These are phyloP conservation scores for Urocynchramus pylzowi DNA, from an alignment of 2,113 vertebrate genomes.

Conservation along the genomic window DNA sequence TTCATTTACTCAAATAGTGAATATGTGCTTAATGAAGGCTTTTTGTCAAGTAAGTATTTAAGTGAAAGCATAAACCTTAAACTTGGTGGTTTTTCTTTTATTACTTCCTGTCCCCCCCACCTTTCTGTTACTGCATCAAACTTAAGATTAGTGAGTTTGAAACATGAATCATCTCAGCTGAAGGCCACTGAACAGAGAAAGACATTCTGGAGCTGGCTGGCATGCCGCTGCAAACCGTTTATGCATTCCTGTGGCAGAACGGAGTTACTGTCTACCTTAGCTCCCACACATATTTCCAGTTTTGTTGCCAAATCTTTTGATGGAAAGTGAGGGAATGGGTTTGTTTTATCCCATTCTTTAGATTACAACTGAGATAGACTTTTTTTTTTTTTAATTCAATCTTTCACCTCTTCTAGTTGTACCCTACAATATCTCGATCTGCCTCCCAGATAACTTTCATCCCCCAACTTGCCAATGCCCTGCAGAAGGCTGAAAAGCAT, in stretches of 20 bases:
- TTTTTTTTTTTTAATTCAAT: background rate
- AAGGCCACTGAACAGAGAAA: background rate
- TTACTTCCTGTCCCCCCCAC: fast-evolving
- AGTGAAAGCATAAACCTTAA: background rate
- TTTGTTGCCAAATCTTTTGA: background rate
- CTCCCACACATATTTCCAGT: background rate
- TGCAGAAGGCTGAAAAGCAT: background rate
- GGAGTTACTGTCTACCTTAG: background rate
- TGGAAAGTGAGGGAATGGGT: background rate
- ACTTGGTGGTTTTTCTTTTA: background rate
- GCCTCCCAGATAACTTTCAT: background rate
- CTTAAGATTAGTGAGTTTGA: background rate
- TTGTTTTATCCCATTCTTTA: background rate
- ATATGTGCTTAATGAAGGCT: background rate
- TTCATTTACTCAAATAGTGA: background rate
- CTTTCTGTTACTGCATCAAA: background rate
- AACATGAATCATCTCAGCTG: background rate
- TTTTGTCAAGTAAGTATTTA: background rate
- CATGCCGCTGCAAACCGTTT: background rate
- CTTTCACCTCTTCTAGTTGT: background rate
- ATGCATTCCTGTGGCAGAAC: background rate
- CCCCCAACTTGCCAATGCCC: background rate
- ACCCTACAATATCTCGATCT: background rate
- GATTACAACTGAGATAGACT: background rate
- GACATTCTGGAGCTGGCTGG: background rate